Conservation (phyloP, 64 coral and sea anemone species). For the Stylophora pistillata region DNA sequence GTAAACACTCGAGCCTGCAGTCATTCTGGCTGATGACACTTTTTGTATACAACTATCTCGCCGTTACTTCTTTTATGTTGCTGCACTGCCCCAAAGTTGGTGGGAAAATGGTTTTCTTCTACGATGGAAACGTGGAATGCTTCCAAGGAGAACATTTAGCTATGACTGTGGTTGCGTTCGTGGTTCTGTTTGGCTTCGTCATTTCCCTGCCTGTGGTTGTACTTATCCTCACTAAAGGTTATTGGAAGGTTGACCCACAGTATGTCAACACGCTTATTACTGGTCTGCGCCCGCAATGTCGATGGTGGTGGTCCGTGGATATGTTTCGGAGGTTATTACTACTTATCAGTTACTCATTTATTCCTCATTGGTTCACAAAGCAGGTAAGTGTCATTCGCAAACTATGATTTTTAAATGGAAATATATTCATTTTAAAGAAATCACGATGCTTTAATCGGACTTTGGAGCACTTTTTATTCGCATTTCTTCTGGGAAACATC, state of each 20-base stretch:
- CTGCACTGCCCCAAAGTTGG: constrained; percentile 81
- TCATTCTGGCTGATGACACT: constrained; percentile 89
- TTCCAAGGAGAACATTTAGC: constrained; percentile 65
- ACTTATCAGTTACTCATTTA: constrained; percentile 68
- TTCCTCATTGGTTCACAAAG: constrained; percentile 59
- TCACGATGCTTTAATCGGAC: too few species aligned
- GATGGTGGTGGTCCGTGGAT: constrained; percentile 92
- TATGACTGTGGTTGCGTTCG: constrained; percentile 64
- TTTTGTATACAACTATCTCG: constrained; percentile 80
- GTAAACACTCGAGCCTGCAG: constrained; percentile 69
- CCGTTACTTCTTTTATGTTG: constrained; percentile 69
- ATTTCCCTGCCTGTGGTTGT: constrained; percentile 69
- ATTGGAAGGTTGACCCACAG: constrained; percentile 86
- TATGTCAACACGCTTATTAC: constrained; percentile 80
- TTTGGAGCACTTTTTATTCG: too few species aligned
- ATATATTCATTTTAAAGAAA: too few species aligned
- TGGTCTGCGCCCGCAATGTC: constrained; percentile 59
- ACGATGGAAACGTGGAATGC: constrained; percentile 80
- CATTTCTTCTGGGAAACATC: too few species aligned
- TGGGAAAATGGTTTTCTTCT: constrained; percentile 69
- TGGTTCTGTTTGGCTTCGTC: constrained; percentile 56
- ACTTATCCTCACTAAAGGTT: constrained; percentile 67
- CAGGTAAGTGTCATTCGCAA: constrained; percentile 50
- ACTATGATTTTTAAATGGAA: background rate
- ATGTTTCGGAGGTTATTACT: constrained; percentile 72